Base-by-base conservation (phyloP, 2,797 vertebrate species). In the Chanos chanos region DNA sequence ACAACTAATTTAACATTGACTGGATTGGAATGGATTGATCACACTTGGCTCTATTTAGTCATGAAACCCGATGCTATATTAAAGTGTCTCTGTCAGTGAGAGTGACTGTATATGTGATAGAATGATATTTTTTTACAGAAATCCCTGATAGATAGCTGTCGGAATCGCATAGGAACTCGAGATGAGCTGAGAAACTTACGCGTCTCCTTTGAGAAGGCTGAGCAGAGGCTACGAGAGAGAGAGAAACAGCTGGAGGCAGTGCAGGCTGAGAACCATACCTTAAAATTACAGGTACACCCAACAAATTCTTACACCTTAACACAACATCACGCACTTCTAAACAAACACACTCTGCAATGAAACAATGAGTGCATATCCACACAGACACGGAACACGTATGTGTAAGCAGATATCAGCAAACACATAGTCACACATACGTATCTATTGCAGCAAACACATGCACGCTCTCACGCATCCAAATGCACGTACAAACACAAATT, bases 111-210 rank as follows among this genome's bases (percentile, higher is more conserved):
- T 6, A 9, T 64, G 12, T 74, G 60, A 47, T 75, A 36, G 58
- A 47, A 10, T 70, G 27, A 53, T 40, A 58, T 66, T 19, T 67
- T 70, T 81, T 69, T 40, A n/a, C 77, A 99, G 96, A 97, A 95
- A 90, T 90, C 92, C 9, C 81, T 99, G 3, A 86, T 99, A 76
- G 93, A 97, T 51, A 92, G 92, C 75, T 94, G 94, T 57, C 72
- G 94, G 72, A 90, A 79, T 78, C 91, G 93, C 5, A 87, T 91
- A 60, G 82, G 83, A 55, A 86, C 77, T 52, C 88, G 84, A 66
- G 94, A 95, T 4, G 88, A 94, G 68, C 81, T 91, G 78, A 90
- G 83, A 76, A 89, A 66, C 67, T 69, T 97, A 65, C 89, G 82
- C 62, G 86, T 81, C 71, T 90, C 87, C 0, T 92, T 89, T 0